Evolutionary conservation across 2,888 invertebrate species (phyloP).

Genomic region (Papilio gigon): DNA sequence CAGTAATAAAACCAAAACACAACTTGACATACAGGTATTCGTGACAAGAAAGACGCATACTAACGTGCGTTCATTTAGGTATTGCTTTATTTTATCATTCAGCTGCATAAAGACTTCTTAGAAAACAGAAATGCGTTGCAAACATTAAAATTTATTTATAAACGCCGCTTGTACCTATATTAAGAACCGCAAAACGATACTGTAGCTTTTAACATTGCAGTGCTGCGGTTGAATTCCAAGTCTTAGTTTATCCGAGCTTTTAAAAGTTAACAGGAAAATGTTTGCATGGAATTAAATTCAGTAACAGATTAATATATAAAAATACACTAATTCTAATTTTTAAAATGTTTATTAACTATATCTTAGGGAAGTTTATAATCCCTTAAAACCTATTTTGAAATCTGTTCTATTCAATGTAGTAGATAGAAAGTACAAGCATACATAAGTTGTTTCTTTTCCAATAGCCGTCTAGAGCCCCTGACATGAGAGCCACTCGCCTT

Average conservation of each 20-base stretch:
- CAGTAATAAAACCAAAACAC: too few species aligned
- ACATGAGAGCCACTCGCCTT: background rate
- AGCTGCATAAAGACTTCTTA: background rate
- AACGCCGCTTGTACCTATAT: background rate
- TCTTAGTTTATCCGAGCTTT: slow-evolving; percentile 23
- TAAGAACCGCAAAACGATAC: slow-evolving; percentile 2
- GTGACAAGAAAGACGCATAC: background rate
- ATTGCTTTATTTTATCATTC: background rate
- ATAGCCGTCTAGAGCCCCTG: background rate
- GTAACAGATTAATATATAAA: background rate
- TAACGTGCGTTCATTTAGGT: too few species aligned
- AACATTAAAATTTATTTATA: background rate
- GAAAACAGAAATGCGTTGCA: background rate
- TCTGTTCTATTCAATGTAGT: background rate
- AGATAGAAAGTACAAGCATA: background rate
- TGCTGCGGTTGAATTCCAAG: slow-evolving; percentile 26
- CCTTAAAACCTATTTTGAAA: too few species aligned
- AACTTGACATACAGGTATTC: too few species aligned
- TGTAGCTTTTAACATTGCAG: slow-evolving; percentile 7
- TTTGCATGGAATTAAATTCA: background rate
- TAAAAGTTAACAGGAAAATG: slow-evolving; percentile 18
- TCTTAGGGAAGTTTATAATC: too few species aligned
- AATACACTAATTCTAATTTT: background rate
- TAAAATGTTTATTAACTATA: too few species aligned
- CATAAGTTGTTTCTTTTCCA: background rate